Evolutionary conservation across 2,797 vertebrate genomes (phyloP), one percentile per base, ranked within the genome.

Genomic region (Tamandua tetradactyla): DNA sequence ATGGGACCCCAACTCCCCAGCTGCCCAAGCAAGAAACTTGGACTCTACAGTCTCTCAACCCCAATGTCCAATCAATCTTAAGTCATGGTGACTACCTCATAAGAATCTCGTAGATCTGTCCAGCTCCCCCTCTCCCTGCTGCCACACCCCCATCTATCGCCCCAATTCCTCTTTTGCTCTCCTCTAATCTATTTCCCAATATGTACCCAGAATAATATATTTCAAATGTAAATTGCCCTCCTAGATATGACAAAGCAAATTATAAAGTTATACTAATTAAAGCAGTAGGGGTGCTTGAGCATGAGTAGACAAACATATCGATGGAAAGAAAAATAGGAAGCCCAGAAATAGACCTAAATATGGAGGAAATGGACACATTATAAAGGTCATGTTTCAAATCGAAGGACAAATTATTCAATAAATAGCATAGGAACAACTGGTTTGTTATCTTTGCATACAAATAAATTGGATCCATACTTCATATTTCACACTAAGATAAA

Each of bases 261-360:
- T 72, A 91, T 88, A 47, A 95, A 88, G 61, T 81, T 89, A 49
- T 32, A 42, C 49, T 92, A 68, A 87, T 94, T 62, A 87, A 89
- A 86, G 69, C 57, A 78, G 20, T 74, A 9, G 35, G 68, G 23
- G 7, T 87, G 22, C 64, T 55, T 27, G 57, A 62, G 13, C 42
- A 44, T 59, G 80, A 88, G 40, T 25, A 84, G 74, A 66, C n/a
- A 86, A 37, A 69, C 17, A 44, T 30, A 47, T 71, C 55, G 78
- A 79, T 59, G 32, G 61, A 68, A 87, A 90, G 42, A 76, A 83
- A 75, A 93, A 40, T 13, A 64, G 22, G 23, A 72, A 80, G 17
- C 59, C 13, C 14, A 74, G 84, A 82, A 68, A 89, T 55, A 95
- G 88, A 81, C 55, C 57, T 68, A 66, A 76, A 66, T 57, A 5